Base-by-base conservation (phyloP, 1,140 invertebrate species). In the Leptinotarsa undecemlineata region DNA sequence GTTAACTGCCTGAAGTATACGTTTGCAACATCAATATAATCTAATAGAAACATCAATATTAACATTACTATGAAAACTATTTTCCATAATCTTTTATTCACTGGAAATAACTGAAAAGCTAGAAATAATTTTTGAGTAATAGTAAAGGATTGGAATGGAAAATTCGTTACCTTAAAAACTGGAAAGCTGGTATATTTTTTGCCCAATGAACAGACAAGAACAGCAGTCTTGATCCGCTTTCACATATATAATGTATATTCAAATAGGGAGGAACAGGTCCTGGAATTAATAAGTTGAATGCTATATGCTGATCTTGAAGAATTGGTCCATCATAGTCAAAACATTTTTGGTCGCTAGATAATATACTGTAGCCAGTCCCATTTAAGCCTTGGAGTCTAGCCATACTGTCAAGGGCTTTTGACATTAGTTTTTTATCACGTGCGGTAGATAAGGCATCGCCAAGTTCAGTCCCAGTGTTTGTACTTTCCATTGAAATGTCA, bases 191-290 rank as follows among this genome's bases (percentile, higher is more conserved):
- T 77, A 97, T 91, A 82, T 92, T 93, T 82, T 94, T 88, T 48
- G 94, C 91, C 93, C 95, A 97, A 84, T 97, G 93, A 78, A 97
- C 91, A 3, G 94, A 94, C 8, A 95, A 87, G 83, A 98, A 97
- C 48, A 98, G 87, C 62, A 98, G 87, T 78, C 96, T 88, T 19
- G 95, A 96, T 8, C 95, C 94, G 83, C 93, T 95, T 87, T 98
- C 96, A 87, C 95, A 97, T 67, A 98, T 95, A 81, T 94, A 96
- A 86, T 96, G 94, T 76, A 95, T 90, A 82, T 95, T 96, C 70
- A 95, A 88, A 86, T 93, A 95, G 19, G 92, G 88, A 60, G 94
- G 93, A 76, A 94, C 91, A 66, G 94, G 91, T 57, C 91, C 91
- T 17, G 95, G 95, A 8, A 93, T 92, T 77, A 93, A 93, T 76